Percentiles rank a stretch among this genome's conserved stretches.
Evolutionary conservation across 2,888 invertebrate species (phyloP).

Genomic region (Aphidoletes aphidimyza): DNA sequence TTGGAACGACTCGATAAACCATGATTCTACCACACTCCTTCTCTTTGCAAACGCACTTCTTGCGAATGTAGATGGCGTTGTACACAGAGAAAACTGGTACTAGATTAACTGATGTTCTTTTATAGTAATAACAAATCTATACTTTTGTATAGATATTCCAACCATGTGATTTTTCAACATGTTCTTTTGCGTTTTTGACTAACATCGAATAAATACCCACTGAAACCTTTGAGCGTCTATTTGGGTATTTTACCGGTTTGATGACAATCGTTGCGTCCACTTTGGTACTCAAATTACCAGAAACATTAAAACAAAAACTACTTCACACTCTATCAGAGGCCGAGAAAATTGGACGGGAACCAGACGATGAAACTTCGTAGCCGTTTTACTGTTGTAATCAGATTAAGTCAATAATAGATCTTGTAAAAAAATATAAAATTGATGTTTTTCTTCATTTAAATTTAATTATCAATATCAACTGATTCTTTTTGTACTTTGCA

Average conservation of each 20-base stretch:
- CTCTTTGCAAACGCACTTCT: too few species aligned
- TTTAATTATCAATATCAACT: too few species aligned
- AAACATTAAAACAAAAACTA: constrained; percentile 69
- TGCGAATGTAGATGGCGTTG: too few species aligned
- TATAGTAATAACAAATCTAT: too few species aligned
- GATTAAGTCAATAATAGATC: not conserved
- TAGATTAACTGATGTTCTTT: too few species aligned
- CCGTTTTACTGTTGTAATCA: not conserved
- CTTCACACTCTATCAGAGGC: constrained; percentile 72
- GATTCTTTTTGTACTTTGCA: too few species aligned
- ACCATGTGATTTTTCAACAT: not conserved
- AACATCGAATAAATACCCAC: too few species aligned
- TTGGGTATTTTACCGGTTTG: constrained; percentile 63
- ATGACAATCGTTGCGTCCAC: constrained; percentile 68
- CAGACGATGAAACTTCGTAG: constrained; percentile 5
- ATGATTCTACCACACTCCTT: too few species aligned
- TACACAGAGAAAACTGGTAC: too few species aligned
- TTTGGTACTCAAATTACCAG: constrained; percentile 70
- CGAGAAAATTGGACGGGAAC: constrained; percentile 64
- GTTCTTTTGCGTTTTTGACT: not conserved
- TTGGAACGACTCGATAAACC: too few species aligned
- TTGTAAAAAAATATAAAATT: too few species aligned
- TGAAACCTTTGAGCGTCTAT: constrained; percentile 65
- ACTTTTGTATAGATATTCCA: too few species aligned
- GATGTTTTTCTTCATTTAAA: not conserved